phyloP scores from a whole-genome alignment of 1,140 invertebrate genomes.

The Glossosoma conforme region DNA sequence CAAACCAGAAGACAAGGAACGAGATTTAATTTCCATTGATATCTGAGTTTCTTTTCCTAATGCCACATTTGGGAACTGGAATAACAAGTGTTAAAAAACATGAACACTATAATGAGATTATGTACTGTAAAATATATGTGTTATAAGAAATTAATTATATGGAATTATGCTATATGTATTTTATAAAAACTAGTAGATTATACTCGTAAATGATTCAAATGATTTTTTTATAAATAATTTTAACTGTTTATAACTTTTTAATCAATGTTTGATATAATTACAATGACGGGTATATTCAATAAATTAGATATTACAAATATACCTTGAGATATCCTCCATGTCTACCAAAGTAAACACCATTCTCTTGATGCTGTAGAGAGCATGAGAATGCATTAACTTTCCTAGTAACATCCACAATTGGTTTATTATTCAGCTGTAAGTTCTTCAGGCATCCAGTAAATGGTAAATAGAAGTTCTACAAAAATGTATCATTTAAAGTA shows the following conservation, averaged over 20 bases:
- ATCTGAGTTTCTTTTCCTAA: constrained; percentile 53
- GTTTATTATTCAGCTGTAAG: constrained; percentile 66
- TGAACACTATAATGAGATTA: no score
- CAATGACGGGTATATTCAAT: no score
- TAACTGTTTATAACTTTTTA: no score
- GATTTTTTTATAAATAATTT: no score
- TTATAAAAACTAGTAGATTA: no score
- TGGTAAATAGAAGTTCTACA: constrained; percentile 47
- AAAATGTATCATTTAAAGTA: no score
- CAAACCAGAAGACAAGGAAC: constrained; percentile 75
- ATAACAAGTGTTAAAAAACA: no score
- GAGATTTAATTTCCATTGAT: constrained; percentile 82
- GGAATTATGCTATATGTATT: no score
- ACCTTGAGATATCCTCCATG: constrained; percentile 44
- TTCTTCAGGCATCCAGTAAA: constrained; percentile 87
- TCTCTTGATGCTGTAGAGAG: constrained; percentile 70
- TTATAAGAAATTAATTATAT: no score
- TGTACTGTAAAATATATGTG: no score
- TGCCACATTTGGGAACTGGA: neutral
- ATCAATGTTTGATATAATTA: no score
- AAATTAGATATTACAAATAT: constrained; percentile 26
- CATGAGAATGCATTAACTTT: constrained; percentile 69
- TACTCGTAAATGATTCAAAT: no score
- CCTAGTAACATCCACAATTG: constrained; percentile 53
- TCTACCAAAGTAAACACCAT: constrained; percentile 81